phyloP scores from a whole-genome alignment of 2,888 invertebrate species.

The Bursaphelenchus okinawaensis region DNA sequence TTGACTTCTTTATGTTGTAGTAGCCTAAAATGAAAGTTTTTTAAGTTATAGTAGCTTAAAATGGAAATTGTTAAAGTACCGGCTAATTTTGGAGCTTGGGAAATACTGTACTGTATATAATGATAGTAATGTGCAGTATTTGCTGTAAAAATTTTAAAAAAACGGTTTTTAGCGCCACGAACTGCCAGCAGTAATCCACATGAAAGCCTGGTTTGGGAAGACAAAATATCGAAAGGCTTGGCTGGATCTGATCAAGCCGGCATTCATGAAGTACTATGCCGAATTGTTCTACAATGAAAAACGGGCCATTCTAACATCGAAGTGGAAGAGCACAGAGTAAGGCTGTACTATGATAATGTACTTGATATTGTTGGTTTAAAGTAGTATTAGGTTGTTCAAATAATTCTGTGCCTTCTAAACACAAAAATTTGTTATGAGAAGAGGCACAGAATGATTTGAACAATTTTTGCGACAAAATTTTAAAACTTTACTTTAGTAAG shows the following conservation, averaged over 20 bases:
- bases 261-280: conserved; percentile 36
- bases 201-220: conserved; percentile 44
- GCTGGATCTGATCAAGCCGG: conserved; percentile 36
- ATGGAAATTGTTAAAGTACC: not conserved
- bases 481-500: too few species aligned
- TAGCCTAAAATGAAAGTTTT: too few species aligned
- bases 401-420: too few species aligned
- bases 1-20: too few species aligned
- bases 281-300: conserved; percentile 41
- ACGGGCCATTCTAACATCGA: conserved; percentile 15
- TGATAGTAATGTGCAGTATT: not conserved
- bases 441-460: not conserved
- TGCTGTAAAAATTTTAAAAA: not conserved
- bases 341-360: not conserved
- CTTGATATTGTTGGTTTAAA: too few species aligned
- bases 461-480: too few species aligned
- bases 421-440: too few species aligned
- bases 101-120: not conserved
- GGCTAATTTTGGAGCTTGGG: not conserved
- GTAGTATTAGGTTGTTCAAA: too few species aligned
- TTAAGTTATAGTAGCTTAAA: too few species aligned
- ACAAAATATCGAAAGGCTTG: conserved; percentile 9
- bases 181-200: conserved; percentile 39
- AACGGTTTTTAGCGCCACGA: conserved; percentile 24
- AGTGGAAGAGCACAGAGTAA: conserved; percentile 11